phyloP scores from a whole-genome alignment of 2,797 vertebrate genomes.

The Galago senegalensis region DNA sequence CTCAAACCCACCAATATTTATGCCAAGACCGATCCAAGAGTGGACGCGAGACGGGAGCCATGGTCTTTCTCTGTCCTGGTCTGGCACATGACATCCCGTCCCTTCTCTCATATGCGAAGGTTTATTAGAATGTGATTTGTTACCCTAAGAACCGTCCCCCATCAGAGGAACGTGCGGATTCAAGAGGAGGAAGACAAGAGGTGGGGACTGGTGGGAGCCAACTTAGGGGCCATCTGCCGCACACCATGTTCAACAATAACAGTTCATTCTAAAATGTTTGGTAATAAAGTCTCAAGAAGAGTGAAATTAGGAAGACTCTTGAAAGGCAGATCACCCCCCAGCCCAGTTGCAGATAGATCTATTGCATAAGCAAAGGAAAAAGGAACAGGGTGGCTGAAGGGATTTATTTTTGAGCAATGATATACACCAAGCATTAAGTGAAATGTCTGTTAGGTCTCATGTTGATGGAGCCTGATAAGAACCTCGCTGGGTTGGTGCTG shows the following conservation, averaged over 20 bases:
- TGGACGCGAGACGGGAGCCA: neutral
- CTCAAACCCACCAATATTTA: neutral
- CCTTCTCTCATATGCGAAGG: neutral
- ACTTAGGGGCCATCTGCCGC: fast-evolving
- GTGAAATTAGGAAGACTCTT: neutral
- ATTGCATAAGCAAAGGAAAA: neutral
- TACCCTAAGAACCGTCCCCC: neutral
- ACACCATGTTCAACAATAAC: neutral
- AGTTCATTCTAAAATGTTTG: neutral
- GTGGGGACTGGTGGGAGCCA: fast-evolving
- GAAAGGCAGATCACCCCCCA: neutral
- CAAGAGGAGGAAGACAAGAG: neutral
- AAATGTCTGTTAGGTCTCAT: neutral
- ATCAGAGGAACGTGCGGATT: fast-evolving
- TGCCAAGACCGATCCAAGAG: too few species aligned
- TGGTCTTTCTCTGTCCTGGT: fast-evolving
- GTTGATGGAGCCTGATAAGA: neutral
- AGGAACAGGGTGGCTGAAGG: too few species aligned
- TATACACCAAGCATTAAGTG: fast-evolving
- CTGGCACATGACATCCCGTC: neutral
- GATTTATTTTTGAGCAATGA: neutral
- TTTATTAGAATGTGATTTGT: neutral
- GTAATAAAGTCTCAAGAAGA: neutral
- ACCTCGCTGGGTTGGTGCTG: neutral
- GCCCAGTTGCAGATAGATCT: fast-evolving